Base-by-base conservation (phyloP, 2,113 vertebrate genomes). In the Cottus gobio region DNA sequence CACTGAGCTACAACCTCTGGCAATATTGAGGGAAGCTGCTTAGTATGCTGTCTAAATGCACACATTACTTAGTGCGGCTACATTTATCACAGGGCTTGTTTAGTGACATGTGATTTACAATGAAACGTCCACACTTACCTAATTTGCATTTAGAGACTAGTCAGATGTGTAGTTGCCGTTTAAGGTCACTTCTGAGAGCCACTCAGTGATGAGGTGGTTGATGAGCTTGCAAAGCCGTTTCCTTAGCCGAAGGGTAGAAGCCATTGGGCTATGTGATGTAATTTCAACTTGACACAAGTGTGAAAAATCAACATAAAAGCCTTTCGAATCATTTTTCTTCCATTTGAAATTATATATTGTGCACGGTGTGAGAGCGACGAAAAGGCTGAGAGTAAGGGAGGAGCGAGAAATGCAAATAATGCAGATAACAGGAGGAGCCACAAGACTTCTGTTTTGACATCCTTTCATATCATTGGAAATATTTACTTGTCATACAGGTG, bases 261-360 rank as follows among this genome's bases (percentile, higher is more conserved):
- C 58, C 62, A 69, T 36, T 6, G 31, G 61, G 77, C 66, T 70
- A 61, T 71, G 85, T 86, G 83, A 80, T 89, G 89, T 79, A 60
- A 86, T 91, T 91, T 91, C 42, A 70, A 80, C 71, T 69, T 64
- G 63, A 86, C 72, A 73, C 79, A 76, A 71, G 79, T 56, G 67
- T 89, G 85, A 74, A 87, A 86, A 92, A 89, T 87, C 81, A 83
- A 75, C 81, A 82, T 84, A 85, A 85, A 90, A 75, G 70, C 71
- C 68, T 86, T 86, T 67, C 54, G 57, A 92, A 92, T 88, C 57
- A 65, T 78, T 77, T n/a, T n/a, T 80, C 67, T 82, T 85, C 79
- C 77, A 80, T 88, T 84, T 86, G 50, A 86, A 92, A 91, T 92
- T 30, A 80, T 63, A 83, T 85, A 87, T 81, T 84, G 76, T 85